These are phyloP conservation scores for Microtus montanus DNA, from an alignment of 2,113 vertebrate genomes.

Conservation along the genomic window DNA sequence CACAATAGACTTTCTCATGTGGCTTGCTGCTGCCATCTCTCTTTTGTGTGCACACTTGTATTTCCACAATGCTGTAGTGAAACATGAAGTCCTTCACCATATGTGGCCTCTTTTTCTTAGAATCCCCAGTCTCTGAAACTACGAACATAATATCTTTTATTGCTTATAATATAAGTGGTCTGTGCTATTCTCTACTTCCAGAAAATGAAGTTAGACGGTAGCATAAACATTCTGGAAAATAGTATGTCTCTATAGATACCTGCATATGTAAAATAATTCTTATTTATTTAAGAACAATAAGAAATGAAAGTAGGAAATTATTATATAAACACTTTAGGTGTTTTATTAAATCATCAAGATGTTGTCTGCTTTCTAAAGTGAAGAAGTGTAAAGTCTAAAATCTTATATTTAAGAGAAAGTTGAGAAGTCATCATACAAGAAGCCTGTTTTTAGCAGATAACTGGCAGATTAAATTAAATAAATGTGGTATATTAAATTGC, in stretches of 20 bases:
- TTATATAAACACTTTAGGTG: not conserved
- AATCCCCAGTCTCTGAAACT: not conserved
- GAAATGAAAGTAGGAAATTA: not conserved
- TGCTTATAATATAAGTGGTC: not conserved
- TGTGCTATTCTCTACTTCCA: not conserved
- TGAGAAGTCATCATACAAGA: not conserved
- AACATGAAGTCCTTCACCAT: not conserved
- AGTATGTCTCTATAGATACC: not conserved
- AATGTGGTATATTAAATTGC: not conserved
- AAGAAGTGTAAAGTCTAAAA: not conserved
- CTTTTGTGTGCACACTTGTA: not conserved
- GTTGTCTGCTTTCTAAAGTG: not conserved
- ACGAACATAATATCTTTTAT: not conserved
- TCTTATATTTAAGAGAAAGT: not conserved
- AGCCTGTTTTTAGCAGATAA: not conserved
- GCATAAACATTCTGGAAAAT: not conserved
- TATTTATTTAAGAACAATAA: not conserved
- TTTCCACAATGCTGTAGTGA: not conserved
- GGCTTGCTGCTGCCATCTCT: not conserved
- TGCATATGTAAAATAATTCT: not conserved
- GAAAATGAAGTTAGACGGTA: not conserved
- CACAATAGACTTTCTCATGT: not conserved
- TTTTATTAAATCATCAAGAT: conserved; percentile 4
- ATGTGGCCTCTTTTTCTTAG: not conserved
- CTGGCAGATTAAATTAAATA: not conserved